A percentile compares a stretch with the other conserved stretches of the same genome.
Conservation (phyloP, 2,113 vertebrate species). For the Tragelaphus buxtoni region DNA sequence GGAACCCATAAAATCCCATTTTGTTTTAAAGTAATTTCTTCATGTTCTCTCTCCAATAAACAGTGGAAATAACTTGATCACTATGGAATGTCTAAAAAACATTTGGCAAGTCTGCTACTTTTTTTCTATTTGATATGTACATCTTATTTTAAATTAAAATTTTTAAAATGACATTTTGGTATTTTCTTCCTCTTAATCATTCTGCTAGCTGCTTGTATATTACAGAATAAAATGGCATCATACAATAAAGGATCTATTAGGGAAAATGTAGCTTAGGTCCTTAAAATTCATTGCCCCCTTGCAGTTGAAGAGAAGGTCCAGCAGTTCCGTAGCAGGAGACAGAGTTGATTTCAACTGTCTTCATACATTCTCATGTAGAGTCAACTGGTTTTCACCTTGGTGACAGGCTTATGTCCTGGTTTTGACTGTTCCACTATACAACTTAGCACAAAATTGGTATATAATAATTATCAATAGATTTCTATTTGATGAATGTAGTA, state of each 20-base stretch:
- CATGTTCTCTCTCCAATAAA: not conserved
- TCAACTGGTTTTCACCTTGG: not conserved
- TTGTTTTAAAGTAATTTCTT: not conserved
- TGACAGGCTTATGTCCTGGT: not conserved
- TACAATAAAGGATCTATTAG: not conserved
- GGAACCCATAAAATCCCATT: not conserved
- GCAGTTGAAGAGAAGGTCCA: not conserved
- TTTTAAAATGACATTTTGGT: not conserved
- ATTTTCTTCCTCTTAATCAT: not conserved
- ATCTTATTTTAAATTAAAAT: not conserved
- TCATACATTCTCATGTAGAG: not conserved
- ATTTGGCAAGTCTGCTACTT: not conserved
- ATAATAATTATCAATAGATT: not conserved
- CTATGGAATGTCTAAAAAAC: not conserved
- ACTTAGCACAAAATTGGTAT: not conserved
- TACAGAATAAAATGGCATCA: not conserved
- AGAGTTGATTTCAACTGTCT: not conserved
- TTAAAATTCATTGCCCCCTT: not conserved
- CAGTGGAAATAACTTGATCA: not conserved
- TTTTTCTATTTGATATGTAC: not conserved
- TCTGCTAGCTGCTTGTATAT: not conserved
- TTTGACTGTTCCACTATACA: not conserved
- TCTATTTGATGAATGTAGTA: not conserved
- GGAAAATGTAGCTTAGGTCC: fast-evolving
- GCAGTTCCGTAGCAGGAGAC: not conserved